Conservation (phyloP, 2,888 invertebrate species). For the Autographa gamma region DNA sequence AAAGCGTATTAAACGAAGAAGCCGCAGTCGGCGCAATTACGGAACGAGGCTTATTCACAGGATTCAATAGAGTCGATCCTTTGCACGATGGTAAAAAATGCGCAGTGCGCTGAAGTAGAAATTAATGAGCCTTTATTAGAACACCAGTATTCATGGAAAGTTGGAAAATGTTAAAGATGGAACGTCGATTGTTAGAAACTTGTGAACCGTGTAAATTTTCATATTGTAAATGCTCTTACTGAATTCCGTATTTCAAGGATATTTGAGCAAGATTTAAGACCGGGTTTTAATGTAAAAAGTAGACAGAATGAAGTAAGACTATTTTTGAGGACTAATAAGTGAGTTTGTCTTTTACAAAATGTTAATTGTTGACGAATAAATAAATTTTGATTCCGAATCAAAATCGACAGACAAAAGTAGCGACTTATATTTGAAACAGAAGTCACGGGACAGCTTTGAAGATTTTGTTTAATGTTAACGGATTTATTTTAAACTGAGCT, state of each 20-base stretch:
- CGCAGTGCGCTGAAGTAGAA: conserved; percentile 38
- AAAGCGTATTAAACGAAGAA: conserved; percentile 36
- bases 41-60: conserved; percentile 63
- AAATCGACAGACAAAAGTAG: no score
- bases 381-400: no score
- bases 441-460: no score
- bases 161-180: conserved; percentile 24
- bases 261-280: no score
- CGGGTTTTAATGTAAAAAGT: neutral
- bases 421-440: no score
- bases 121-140: conserved; percentile 54
- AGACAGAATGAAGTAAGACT: neutral
- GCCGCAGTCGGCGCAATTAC: conserved; percentile 65
- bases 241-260: neutral
- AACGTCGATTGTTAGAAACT: conserved; percentile 6
- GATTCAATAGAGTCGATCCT: conserved; percentile 56
- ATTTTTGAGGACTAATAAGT: neutral
- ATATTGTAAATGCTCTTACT: neutral
- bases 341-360: no score
- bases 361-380: no score
- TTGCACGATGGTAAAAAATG: conserved; percentile 47
- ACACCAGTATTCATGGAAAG: conserved; percentile 23
- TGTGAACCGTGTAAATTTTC: neutral
- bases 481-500: no score
- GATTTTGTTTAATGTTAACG: no score